Evolutionary conservation across 2,113 vertebrate genomes (phyloP), one percentile per base, ranked within the genome.

Genomic region (Microcebus ravelobensis): DNA sequence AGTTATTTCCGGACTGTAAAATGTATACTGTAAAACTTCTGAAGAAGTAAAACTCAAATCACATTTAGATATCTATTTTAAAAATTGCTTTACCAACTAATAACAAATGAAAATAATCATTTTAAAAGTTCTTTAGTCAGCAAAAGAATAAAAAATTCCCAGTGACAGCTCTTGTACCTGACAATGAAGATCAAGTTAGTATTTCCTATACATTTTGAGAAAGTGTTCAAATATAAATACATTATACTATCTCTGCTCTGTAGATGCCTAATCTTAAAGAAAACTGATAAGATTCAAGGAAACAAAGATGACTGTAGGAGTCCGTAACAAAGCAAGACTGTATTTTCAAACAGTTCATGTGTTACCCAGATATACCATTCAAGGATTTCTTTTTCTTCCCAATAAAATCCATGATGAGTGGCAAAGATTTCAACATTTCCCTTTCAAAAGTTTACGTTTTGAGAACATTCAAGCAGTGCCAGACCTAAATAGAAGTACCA

Each of bases 211-310:
- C 42, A 39, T 84, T 96, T 39, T 67, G 5, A 83, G 79, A 80
- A 71, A 68, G 8, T 87, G 8, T 90, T 80, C 45, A 87, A 92
- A 79, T 36, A n/a, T 15, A 90, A 63, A 67, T 73, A 90, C 42
- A 71, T 71, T 93, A 82, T 34, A 82, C 10, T 15, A 70, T 81
- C 59, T 94, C 55, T 67, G 45, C 76, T 90, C 11, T 77, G 39
- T 25, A 89, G 31, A 83, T 0, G 84, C 25, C 48, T 68, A 80
- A 61, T 74, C 14, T 80, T 87, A 97, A 89, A 42, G 17, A 82
- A 96, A 95, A 79, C 1, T 82, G 50, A 86, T 79, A 80, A 95
- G 74, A 86, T 55, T 87, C 73, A 59, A 96, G n/a, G 12, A 90
- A 97, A 95, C 31, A 20, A 95, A 92, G 70, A 89, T 55, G n/a